Conservation (phyloP, 2,113 vertebrate species). For the Acinonyx jubatus region DNA sequence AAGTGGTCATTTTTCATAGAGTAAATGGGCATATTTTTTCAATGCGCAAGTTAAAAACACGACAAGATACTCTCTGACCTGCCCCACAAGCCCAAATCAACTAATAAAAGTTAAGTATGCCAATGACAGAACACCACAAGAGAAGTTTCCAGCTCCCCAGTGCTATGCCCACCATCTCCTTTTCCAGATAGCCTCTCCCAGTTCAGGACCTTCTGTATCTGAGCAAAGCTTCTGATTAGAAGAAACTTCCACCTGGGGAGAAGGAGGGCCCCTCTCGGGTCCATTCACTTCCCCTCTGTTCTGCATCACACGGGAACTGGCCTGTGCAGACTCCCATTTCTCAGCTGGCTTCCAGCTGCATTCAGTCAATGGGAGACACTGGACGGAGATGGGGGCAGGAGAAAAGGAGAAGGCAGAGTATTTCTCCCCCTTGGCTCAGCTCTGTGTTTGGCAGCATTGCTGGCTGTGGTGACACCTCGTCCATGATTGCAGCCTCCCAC, state of each 20-base stretch:
- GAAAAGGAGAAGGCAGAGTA: not conserved
- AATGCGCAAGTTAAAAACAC: not conserved
- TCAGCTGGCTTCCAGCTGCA: not conserved
- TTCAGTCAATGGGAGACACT: not conserved
- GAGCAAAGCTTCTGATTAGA: not conserved
- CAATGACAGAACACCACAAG: not conserved
- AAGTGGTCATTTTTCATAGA: conserved; percentile 43
- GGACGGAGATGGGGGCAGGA: not conserved
- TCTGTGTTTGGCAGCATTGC: not conserved
- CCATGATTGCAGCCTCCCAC: not conserved
- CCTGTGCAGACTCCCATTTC: not conserved
- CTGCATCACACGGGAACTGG: not conserved
- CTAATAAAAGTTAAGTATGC: not conserved
- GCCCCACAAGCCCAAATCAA: not conserved
- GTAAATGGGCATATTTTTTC: not conserved
- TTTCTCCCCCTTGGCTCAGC: not conserved
- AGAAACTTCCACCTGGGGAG: not conserved
- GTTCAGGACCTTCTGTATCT: not conserved
- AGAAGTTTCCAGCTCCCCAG: not conserved
- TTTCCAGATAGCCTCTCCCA: not conserved
- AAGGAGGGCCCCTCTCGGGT: not conserved
- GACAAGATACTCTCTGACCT: not conserved
- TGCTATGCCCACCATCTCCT: not conserved
- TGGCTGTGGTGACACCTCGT: not conserved
- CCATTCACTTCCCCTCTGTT: not conserved